phyloP scores from a whole-genome alignment of 2,113 vertebrate species.

The Phycodurus eques region DNA sequence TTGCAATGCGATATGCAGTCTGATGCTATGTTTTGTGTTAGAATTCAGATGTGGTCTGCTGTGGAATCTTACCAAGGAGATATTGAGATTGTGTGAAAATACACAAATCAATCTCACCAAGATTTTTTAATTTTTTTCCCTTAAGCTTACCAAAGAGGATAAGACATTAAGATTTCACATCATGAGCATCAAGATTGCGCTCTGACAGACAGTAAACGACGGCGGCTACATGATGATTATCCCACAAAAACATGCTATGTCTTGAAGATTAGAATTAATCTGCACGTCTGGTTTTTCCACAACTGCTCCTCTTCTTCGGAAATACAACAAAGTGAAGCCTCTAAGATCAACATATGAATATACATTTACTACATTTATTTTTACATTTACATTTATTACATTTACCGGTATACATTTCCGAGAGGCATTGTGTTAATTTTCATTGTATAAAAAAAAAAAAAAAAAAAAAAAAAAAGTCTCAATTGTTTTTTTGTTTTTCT shows the following conservation, averaged over 20 bases:
- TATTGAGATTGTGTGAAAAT: conserved; percentile 1
- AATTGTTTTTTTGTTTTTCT: too few relatives aligned
- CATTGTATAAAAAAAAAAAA: too few relatives aligned
- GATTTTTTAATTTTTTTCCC: background rate
- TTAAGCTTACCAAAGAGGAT: conserved; percentile 4
- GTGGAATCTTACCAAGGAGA: background rate
- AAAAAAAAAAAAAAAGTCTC: too few relatives aligned
- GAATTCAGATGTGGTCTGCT: background rate
- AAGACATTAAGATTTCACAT: background rate
- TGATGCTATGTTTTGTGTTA: background rate
- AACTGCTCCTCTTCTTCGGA: background rate
- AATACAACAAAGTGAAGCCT: background rate
- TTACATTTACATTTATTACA: too few relatives aligned
- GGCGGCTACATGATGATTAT: background rate
- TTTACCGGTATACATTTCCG: too few relatives aligned
- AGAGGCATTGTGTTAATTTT: too few relatives aligned
- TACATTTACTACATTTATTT: background rate
- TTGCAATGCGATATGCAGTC: background rate
- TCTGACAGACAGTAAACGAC: background rate
- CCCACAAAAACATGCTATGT: conserved; percentile 3
- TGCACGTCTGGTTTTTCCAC: background rate
- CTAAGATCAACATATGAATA: background rate
- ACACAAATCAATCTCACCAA: conserved; percentile 1
- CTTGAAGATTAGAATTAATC: background rate
- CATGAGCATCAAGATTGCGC: background rate